These are phyloP conservation scores for Lepisosteus osseus DNA, from an alignment of 2,113 vertebrate species.

Conservation along the genomic window DNA sequence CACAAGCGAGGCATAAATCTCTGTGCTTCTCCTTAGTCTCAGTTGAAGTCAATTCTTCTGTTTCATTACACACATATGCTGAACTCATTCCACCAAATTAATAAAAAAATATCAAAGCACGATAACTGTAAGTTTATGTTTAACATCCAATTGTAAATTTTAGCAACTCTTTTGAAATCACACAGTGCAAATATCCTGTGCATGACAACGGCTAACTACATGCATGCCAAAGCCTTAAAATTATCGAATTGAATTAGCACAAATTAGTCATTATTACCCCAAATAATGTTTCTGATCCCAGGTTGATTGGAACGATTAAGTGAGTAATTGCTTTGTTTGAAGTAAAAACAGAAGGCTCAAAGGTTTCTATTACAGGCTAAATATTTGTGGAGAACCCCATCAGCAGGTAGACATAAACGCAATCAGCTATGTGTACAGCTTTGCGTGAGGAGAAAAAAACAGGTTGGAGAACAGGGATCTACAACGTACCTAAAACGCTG, in stretches of 20 bases:
- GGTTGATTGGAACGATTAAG: constrained; percentile 78
- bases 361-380: constrained; percentile 77
- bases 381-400: constrained; percentile 73
- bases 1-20: constrained; percentile 25
- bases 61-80: constrained; percentile 17
- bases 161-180: no score
- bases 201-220: no score
- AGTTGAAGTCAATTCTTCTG: constrained; percentile 27
- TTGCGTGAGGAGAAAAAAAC: background rate
- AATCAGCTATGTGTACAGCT: constrained; percentile 8
- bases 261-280: no score
- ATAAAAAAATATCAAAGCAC: background rate
- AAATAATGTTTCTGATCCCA: constrained; percentile 56
- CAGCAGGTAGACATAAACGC: constrained; percentile 58
- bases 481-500: no score
- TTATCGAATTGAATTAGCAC: no score
- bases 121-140: constrained; percentile 18
- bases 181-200: no score
- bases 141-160: background rate
- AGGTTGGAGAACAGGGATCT: background rate
- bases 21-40: constrained; percentile 6
- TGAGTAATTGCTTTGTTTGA: constrained; percentile 86
- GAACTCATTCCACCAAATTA: background rate
- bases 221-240: no score
- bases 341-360: constrained; percentile 80